Evolutionary conservation across 2,888 invertebrate genomes (phyloP), one percentile per base, ranked within the genome.

Genomic region (Tenodera sinensis): DNA sequence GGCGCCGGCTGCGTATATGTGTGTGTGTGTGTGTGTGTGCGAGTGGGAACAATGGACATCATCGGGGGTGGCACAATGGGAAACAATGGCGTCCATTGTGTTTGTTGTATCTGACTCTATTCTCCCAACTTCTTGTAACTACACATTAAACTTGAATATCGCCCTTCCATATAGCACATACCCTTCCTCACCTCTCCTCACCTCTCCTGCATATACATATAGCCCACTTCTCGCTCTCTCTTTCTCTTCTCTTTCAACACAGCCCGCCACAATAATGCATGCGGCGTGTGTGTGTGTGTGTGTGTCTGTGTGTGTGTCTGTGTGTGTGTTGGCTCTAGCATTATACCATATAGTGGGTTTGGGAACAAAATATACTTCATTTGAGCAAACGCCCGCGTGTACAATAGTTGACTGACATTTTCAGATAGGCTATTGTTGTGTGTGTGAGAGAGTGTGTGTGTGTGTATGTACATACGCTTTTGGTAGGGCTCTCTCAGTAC

Each of bases 351-450:
- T 89, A 90, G 88, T 89, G 89, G 88, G 86, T 89, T 88, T 85
- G 89, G 90, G 88, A 89, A 89, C 90, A 89, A 90, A 90, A 90
- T 89, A 90, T 90, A 90, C 90, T 90, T 90, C 90, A 90, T 90
- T 90, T 90, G 90, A 89, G 90, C 89, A 88, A 89, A 90, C 90
- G 90, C 90, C 90, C 89, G 89, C 88, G 87, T 89, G 88, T 84
- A 90, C 90, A 90, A 90, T 90, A 89, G 90, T 89, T 89, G 90
- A 90, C 90, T 90, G 90, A 90, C 90, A 89, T 89, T 90, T 90
- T 90, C 90, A 90, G 89, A 90, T 90, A 90, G 90, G 84, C 90
- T 85, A 90, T 90, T 90, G 90, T 90, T 88, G 89, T 89, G 42
- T 84, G 85, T 42, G 89, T 87, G 42, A 12, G 42, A 12, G 42